Evolutionary conservation across 2,888 invertebrate genomes (phyloP).

Genomic region (Drosophila testacea): DNA sequence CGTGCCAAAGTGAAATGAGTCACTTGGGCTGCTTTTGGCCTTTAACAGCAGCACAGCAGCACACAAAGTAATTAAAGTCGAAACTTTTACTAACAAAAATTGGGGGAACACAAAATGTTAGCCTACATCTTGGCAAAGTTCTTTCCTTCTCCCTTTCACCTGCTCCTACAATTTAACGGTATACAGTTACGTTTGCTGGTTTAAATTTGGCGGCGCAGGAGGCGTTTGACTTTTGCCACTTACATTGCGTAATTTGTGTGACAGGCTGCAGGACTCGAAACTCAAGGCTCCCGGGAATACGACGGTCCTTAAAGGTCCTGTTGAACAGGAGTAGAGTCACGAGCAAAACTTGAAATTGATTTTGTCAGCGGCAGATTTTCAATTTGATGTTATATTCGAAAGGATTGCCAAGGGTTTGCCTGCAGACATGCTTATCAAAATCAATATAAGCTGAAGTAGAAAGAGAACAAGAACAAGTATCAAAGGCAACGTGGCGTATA

Average conservation of each 20-base stretch:
- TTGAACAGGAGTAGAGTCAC: neutral
- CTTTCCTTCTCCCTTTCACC: neutral
- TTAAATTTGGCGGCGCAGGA: slow-evolving; percentile 32
- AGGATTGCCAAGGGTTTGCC: slow-evolving; percentile 52
- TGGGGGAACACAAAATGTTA: neutral
- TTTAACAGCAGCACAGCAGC: neutral
- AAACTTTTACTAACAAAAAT: slow-evolving; percentile 9
- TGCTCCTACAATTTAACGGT: neutral
- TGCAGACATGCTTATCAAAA: slow-evolving; percentile 23
- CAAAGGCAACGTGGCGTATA: slow-evolving; percentile 37
- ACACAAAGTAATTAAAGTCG: slow-evolving; percentile 20
- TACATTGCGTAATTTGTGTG: slow-evolving; percentile 57
- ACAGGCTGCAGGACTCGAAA: slow-evolving; percentile 4
- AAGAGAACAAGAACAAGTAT: slow-evolving; percentile 3
- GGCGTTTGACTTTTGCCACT: slow-evolving; percentile 44
- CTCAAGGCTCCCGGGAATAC: slow-evolving; percentile 31
- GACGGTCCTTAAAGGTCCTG: slow-evolving; percentile 29
- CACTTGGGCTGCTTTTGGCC: slow-evolving; percentile 24
- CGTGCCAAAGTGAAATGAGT: slow-evolving; percentile 60
- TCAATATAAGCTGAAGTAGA: slow-evolving; percentile 49
- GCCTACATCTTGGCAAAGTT: slow-evolving; percentile 14
- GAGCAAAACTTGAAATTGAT: slow-evolving; percentile 52
- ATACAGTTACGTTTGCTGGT: slow-evolving; percentile 19
- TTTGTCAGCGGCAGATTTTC: slow-evolving; percentile 33
- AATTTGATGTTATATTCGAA: slow-evolving; percentile 43